These are phyloP conservation scores for Tenrec ecaudatus DNA, from an alignment of 2,113 vertebrate species.

Conservation along the genomic window DNA sequence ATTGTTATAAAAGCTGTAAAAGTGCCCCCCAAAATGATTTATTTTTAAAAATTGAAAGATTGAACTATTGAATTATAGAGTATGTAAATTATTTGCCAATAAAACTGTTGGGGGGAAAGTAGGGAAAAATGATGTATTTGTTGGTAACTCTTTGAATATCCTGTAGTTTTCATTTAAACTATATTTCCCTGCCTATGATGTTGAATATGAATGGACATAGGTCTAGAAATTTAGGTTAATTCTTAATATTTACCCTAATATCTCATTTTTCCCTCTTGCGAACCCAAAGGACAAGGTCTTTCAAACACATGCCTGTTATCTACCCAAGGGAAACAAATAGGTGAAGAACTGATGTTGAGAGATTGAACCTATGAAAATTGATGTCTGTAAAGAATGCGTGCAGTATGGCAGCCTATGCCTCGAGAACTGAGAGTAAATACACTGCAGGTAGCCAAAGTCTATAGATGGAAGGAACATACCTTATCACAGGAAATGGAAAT, in stretches of 20 bases:
- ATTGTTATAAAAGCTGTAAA: too few relatives aligned
- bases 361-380: not conserved
- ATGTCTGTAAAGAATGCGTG: not conserved
- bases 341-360: not conserved
- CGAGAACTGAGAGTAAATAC: not conserved
- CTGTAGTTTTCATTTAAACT: not conserved
- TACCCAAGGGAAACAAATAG: not conserved
- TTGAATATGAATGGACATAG: not conserved
- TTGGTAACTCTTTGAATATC: not conserved
- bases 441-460: not conserved
- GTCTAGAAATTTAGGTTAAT: rapidly evolving
- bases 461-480: not conserved
- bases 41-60: too few relatives aligned
- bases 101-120: too few relatives aligned
- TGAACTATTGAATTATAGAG: too few relatives aligned
- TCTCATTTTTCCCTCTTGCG: not conserved
- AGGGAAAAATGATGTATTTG: not conserved
- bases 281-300: not conserved
- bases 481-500: not conserved
- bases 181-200: conserved; percentile 8
- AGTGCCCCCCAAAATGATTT: too few relatives aligned
- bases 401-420: not conserved
- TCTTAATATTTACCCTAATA: not conserved
- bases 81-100: too few relatives aligned
- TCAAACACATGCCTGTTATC: not conserved